Base-by-base conservation (phyloP, 2,888 invertebrate genomes). In the Norana najaformis region DNA sequence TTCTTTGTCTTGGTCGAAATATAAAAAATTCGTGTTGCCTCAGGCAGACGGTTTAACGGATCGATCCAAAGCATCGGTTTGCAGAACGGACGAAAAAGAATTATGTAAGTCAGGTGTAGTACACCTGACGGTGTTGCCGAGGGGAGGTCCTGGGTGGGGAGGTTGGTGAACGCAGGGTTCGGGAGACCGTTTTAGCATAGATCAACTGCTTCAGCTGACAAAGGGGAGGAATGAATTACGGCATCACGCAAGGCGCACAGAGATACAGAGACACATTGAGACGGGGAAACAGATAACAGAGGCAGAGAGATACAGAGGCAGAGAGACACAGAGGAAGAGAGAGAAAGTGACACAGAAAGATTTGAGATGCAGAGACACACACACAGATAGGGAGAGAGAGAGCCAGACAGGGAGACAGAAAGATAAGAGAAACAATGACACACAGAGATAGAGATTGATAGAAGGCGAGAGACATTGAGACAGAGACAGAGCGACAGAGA, bases 31-130 rank as follows among this genome's bases (percentile, higher is more conserved):
- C 23, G 47, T 47, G 47, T 6, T 47, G 47, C n/a, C n/a, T n/a
- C n/a, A n/a, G n/a, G n/a, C n/a, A n/a, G n/a, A n/a, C 69, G 47
- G 6, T 23, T 23, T 47, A 47, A 47, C 47, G 69, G n/a, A 69
- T 69, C 69, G 69, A 69, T n/a, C n/a, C 8, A 16, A 30, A n/a
- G 69, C 69, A 69, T n/a, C 69, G 69, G 69, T 69, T 69, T 30
- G 69, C 69, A 69, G 69, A 30, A n/a, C 30, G 69, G n/a, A 30
- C 11, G 30, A 69, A 13, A 69, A n/a, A n/a, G 69, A 69, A 69
- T 69, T 69, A 69, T 69, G 69, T 69, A 69, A 69, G 69, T 69
- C 69, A 69, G 69, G 69, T 69, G 69, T 69, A n/a, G 30, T 69
- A 8, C 69, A 69, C 69, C 69, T 69, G 69, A 69, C 69, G 69